Conservation (phyloP, 2,113 vertebrate genomes). For the Macroglossus sobrinus region DNA sequence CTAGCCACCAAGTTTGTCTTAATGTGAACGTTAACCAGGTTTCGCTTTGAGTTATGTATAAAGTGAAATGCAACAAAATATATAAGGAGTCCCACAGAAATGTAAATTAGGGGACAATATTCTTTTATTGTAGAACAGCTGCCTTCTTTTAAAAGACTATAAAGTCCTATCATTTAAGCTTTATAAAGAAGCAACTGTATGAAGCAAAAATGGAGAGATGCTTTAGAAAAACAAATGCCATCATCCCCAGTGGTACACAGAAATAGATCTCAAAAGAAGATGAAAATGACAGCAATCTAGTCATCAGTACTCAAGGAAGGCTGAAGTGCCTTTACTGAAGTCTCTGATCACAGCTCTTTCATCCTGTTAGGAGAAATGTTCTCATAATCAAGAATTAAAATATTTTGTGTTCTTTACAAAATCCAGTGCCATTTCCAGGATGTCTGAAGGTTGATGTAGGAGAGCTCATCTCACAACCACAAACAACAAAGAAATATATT, state of each 20-base stretch:
- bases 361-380: conserved; percentile 38
- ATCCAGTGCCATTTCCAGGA: neutral
- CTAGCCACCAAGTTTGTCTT: conserved; percentile 7
- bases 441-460: neutral
- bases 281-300: neutral
- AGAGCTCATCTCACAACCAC: neutral
- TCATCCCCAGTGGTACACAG: neutral
- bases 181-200: conserved; percentile 12
- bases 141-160: neutral
- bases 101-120: neutral
- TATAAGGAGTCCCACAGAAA: neutral
- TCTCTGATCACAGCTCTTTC: accelerated
- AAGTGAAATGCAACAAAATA: conserved; percentile 16
- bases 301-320: neutral
- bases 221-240: neutral
- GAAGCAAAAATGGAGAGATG: neutral
- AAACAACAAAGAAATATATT: neutral
- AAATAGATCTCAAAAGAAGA: neutral
- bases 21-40: neutral
- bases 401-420: conserved; percentile 28
- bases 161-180: neutral
- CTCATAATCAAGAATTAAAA: conserved; percentile 55
- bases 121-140: neutral
- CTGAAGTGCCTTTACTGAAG: neutral
- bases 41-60: neutral